These are phyloP conservation scores for Brachypteracias leptosomus DNA, from an alignment of 2,113 vertebrate species.

Conservation along the genomic window DNA sequence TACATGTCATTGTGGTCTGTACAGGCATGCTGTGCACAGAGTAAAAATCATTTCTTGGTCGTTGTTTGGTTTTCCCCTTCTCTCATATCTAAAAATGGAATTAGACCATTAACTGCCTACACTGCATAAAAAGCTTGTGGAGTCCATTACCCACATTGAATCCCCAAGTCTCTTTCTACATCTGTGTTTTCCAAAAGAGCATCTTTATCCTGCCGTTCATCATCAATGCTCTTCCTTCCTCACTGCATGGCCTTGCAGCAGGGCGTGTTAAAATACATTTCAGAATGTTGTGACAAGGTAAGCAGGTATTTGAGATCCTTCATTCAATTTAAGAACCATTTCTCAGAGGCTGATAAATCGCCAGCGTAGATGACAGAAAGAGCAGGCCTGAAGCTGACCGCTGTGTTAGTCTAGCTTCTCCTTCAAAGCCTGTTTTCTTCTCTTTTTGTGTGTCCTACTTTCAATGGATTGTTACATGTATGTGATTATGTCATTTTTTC, in stretches of 20 bases:
- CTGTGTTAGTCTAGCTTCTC: constrained; percentile 12
- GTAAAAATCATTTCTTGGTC: not conserved
- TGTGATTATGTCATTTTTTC: constrained; percentile 64
- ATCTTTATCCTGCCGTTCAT: not conserved
- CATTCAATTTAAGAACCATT: not conserved
- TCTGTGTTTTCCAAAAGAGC: not conserved
- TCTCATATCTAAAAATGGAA: not conserved
- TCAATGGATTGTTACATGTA: constrained; percentile 59
- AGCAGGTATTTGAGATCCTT: not conserved
- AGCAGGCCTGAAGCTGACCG: constrained; percentile 1
- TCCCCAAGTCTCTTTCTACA: not conserved
- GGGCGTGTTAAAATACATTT: not conserved
- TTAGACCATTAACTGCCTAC: not conserved
- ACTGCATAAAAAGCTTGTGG: not conserved
- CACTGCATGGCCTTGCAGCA: not conserved
- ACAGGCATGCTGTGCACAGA: not conserved
- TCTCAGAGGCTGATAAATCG: not conserved
- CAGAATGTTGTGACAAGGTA: not conserved
- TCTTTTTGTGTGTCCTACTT: constrained; percentile 58
- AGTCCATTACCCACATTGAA: not conserved
- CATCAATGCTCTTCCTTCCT: not conserved
- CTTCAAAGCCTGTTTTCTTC: constrained; percentile 57
- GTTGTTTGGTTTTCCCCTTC: not conserved
- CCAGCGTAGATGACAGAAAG: not conserved
- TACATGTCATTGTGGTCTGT: not conserved